These are phyloP conservation scores for Meiosimyza platycephala DNA, from an alignment of 2,888 invertebrate genomes.

Conservation along the genomic window DNA sequence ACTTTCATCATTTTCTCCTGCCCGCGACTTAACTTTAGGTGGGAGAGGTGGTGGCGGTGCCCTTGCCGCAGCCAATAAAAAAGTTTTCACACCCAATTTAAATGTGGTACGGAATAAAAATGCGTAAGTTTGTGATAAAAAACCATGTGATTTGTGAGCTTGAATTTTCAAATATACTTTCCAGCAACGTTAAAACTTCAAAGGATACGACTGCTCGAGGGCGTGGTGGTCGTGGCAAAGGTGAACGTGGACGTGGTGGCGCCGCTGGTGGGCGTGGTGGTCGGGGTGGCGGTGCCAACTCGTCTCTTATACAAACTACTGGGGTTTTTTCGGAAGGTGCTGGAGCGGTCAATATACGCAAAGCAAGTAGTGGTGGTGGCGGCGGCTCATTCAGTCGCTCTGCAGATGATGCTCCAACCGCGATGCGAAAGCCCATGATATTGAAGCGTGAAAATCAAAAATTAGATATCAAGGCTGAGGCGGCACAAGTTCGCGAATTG, in stretches of 20 bases:
- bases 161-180: background rate
- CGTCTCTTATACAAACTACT: slow-evolving; percentile 61
- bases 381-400: slow-evolving; percentile 48
- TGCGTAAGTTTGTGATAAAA: slow-evolving; percentile 54
- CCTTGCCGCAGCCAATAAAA: slow-evolving; percentile 67
- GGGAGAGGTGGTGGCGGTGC: slow-evolving; percentile 57
- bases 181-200: slow-evolving; percentile 65
- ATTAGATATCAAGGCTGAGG: slow-evolving; percentile 56
- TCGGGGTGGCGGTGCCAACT: slow-evolving; percentile 53
- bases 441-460: slow-evolving; percentile 56
- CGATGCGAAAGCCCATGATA: slow-evolving; percentile 55
- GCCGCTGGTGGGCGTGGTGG: slow-evolving; percentile 48
- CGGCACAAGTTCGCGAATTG: slow-evolving; percentile 55
- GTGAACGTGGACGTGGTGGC: slow-evolving; percentile 49
- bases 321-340: slow-evolving; percentile 67
- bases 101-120: slow-evolving; percentile 74
- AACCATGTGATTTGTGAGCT: slow-evolving; percentile 15
- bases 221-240: slow-evolving; percentile 52
- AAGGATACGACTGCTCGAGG: slow-evolving; percentile 60
- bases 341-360: slow-evolving; percentile 56
- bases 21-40: slow-evolving; percentile 72
- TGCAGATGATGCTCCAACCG: slow-evolving; percentile 53
- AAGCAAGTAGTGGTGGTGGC: slow-evolving; percentile 46
- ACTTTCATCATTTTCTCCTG: slow-evolving; percentile 69
- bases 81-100: slow-evolving; percentile 73